Evolutionary conservation across 2,888 invertebrate species (phyloP), one percentile per base, ranked within the genome.

Genomic region (Crepidodera aurea): DNA sequence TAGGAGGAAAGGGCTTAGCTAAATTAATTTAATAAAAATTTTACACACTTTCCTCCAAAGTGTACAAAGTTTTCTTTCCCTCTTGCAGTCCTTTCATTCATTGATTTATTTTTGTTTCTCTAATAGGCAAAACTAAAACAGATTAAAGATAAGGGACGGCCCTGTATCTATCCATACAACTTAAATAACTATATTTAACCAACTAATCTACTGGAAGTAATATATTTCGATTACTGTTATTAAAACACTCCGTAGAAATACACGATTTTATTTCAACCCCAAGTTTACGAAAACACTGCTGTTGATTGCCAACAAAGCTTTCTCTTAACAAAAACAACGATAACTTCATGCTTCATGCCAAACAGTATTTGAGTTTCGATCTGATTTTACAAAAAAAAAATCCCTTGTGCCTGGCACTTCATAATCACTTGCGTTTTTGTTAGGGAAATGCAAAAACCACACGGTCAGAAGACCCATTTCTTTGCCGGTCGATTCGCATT

Each of bases 341-440:
- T 58, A 64, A 61, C 61, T 61, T n/a, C n/a, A n/a, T 65, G 60
- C 64, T 66, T 62, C 64, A 58, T 64, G 62, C 60, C 58, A 46
- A 62, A 62, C 40, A 54, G 60, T 57, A 65, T 64, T 68, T 64
- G 60, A 68, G 64, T 66, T 66, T 66, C 68, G 62, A 68, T 66
- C 55, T 50, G 62, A 62, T 61, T 64, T 51, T 40, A 27, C 34
- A 51, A 39, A 60, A 60, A 60, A 59, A 54, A 39, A 37, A 29
- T 22, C 25, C 16, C 42, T 34, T 42, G 51, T 44, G 51, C 44
- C 40, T 51, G 44, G 59, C 59, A 59, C 59, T 59, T 59, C 32
- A 59, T 59, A 59, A 51, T 51, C 59, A 51, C 58, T 42, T 54
- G 27, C 16, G 54, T 54, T 54, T 54, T 54, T 51, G 42, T 42